Evolutionary conservation across 2,888 invertebrate genomes (phyloP).

Genomic region (Hemistola chrysoprasaria): DNA sequence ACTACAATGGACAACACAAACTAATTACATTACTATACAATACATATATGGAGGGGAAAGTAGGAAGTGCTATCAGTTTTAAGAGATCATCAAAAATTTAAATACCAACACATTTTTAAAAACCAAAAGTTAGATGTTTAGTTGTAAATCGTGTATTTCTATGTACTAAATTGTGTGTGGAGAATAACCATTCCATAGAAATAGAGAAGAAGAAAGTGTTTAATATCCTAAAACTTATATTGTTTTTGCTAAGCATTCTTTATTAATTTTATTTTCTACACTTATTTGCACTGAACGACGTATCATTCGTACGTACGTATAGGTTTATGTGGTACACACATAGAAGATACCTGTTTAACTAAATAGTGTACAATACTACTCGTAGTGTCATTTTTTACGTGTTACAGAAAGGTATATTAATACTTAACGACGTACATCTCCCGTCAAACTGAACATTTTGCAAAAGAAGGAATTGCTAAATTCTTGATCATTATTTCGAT

Average conservation of each 20-base stretch:
- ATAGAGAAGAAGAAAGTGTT: slow-evolving; percentile 21
- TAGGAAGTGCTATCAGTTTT: slow-evolving; percentile 16
- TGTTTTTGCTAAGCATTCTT: not conserved
- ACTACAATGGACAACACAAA: slow-evolving; percentile 15
- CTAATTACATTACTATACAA: slow-evolving; percentile 10
- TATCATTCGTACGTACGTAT: too few relatives aligned
- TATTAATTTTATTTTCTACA: slow-evolving; percentile 20
- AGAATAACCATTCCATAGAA: slow-evolving; percentile 21
- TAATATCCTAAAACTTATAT: slow-evolving; percentile 1
- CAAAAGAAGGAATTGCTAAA: too few relatives aligned
- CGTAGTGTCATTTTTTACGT: too few relatives aligned
- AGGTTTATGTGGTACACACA: too few relatives aligned
- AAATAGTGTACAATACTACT: too few relatives aligned
- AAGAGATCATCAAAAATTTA: slow-evolving; percentile 2
- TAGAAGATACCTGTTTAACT: too few relatives aligned
- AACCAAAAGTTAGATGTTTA: not conserved
- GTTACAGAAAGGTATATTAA: too few relatives aligned
- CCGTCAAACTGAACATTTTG: too few relatives aligned
- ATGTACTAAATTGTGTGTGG: slow-evolving; percentile 12
- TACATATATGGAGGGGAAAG: slow-evolving; percentile 7
- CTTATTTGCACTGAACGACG: slow-evolving; percentile 24
- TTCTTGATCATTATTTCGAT: too few relatives aligned
- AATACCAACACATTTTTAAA: too few relatives aligned
- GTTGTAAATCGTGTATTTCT: slow-evolving; percentile 9
- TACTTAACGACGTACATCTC: too few relatives aligned